Percentiles rank a stretch among this genome's conserved stretches.
Conservation (phyloP, 2,797 vertebrate species). For the Threskiornis aethiopicus region DNA sequence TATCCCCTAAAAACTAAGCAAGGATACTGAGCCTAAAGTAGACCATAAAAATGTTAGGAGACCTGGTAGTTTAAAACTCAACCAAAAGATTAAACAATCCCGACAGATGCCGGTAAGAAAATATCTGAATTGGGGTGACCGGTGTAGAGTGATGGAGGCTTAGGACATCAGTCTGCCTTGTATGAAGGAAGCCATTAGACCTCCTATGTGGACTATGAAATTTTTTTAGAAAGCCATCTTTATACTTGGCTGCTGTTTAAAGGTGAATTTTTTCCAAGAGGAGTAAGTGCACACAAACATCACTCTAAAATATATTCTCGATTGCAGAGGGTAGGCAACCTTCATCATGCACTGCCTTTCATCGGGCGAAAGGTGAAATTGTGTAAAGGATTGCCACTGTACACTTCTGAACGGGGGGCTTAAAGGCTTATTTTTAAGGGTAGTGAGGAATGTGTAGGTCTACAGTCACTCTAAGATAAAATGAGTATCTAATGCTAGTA, state of each 20-base stretch:
- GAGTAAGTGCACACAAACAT: neutral
- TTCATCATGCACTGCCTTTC: neutral
- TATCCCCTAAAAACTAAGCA: neutral
- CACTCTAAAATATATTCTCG: neutral
- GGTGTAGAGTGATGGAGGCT: neutral
- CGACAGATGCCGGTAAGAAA: neutral
- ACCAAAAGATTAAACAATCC: neutral
- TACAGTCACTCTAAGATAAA: neutral
- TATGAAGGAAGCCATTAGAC: neutral
- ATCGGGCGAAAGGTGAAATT: neutral
- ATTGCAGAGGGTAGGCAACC: rapidly evolving
- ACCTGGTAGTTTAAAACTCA: neutral
- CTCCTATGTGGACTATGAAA: rapidly evolving
- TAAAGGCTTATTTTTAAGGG: neutral
- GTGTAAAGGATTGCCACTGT: neutral
- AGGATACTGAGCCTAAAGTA: neutral
- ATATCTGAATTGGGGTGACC: neutral
- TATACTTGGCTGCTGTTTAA: neutral
- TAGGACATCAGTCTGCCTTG: neutral
- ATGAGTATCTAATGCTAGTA: neutral
- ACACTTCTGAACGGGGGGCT: neutral
- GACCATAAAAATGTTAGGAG: neutral
- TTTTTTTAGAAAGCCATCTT: neutral
- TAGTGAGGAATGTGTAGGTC: rapidly evolving
- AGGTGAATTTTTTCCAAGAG: rapidly evolving